These are phyloP conservation scores for Apis florea DNA, from an alignment of 1,140 invertebrate genomes.

Conservation along the genomic window DNA sequence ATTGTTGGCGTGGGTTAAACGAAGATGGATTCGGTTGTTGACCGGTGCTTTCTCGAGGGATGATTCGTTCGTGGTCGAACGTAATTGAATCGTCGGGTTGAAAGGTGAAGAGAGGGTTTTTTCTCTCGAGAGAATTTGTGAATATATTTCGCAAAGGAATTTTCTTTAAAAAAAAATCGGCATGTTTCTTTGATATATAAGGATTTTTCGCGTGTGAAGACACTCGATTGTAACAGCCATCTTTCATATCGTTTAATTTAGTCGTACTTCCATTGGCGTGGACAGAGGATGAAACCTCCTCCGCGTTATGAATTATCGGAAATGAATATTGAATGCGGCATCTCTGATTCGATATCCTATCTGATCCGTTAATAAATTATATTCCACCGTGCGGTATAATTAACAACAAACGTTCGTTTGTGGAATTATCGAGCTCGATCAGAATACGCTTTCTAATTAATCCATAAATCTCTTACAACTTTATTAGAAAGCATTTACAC, in stretches of 20 bases:
- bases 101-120: too few species aligned
- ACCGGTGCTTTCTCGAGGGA: too few species aligned
- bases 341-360: neutral
- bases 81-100: too few species aligned
- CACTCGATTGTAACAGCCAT: neutral
- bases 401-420: slow-evolving; percentile 24
- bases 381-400: neutral
- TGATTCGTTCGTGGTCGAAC: too few species aligned
- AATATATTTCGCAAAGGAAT: too few species aligned
- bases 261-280: neutral
- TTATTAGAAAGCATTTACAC: slow-evolving; percentile 28
- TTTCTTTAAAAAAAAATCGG: too few species aligned
- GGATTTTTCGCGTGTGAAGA: neutral
- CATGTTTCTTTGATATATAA: neutral
- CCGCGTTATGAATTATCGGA: slow-evolving; percentile 12
- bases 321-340: neutral
- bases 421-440: slow-evolving; percentile 2
- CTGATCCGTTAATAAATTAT: slow-evolving; percentile 8
- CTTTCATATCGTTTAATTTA: neutral
- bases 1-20: neutral
- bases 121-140: too few species aligned
- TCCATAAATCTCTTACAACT: slow-evolving; percentile 15
- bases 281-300: neutral
- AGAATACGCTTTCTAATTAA: slow-evolving; percentile 32
- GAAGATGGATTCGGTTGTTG: neutral